phyloP scores from a whole-genome alignment of 2,797 vertebrate genomes.

The Phrynocephalus guinanensis region DNA sequence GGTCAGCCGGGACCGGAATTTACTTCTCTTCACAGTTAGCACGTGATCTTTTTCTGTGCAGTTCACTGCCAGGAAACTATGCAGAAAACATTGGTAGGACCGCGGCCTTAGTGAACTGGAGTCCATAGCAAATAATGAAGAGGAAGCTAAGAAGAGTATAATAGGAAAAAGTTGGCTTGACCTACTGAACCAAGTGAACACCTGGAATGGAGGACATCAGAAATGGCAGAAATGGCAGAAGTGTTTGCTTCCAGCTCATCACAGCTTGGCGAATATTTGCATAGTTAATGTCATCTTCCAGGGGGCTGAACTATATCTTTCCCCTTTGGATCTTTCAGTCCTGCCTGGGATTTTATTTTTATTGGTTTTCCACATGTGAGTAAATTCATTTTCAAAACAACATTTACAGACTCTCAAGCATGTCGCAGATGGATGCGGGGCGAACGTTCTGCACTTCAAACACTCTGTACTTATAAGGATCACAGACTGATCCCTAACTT shows the following conservation, averaged over 20 bases:
- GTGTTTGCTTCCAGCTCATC: constrained; percentile 25
- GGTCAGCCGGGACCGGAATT: too few relatives aligned
- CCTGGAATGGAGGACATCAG: neutral
- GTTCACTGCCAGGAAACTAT: too few relatives aligned
- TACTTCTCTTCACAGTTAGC: too few relatives aligned
- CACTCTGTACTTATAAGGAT: too few relatives aligned
- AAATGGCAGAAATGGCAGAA: neutral
- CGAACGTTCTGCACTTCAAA: neutral
- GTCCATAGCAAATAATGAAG: neutral
- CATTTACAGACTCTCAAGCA: neutral
- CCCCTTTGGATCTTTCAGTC: neutral
- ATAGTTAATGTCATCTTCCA: constrained; percentile 11
- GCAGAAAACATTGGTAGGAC: too few relatives aligned
- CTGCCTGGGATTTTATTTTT: constrained; percentile 34
- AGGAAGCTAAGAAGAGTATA: constrained; percentile 17
- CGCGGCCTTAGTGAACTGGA: neutral
- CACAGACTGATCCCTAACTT: neutral
- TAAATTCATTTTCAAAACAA: constrained; percentile 33
- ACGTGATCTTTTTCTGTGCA: too few relatives aligned
- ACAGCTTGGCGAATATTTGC: constrained; percentile 28
- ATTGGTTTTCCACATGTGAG: constrained; percentile 23
- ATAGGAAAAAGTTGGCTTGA: neutral
- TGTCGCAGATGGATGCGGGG: neutral
- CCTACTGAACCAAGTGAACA: constrained; percentile 20
- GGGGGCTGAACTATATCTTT: constrained; percentile 20